A percentile compares a stretch with the other conserved stretches of the same genome.
These are phyloP conservation scores for Eulemur coronatus DNA, from an alignment of 2,797 vertebrate species.

Conservation along the genomic window DNA sequence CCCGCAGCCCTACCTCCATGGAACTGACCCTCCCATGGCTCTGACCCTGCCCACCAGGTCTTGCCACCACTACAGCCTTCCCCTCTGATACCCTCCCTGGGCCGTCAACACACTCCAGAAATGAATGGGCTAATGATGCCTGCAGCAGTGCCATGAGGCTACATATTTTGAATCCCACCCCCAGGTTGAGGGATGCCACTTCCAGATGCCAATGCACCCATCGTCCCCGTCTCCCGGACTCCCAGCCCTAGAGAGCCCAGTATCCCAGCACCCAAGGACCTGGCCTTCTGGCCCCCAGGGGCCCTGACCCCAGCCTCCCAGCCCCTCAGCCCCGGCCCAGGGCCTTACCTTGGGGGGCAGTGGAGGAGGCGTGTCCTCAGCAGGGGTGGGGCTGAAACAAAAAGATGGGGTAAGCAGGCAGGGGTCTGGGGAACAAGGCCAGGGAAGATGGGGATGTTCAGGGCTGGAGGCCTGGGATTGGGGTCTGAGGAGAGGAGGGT, in stretches of 20 bases:
- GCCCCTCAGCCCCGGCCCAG: neutral
- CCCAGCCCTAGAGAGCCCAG: neutral
- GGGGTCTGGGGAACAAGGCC: neutral
- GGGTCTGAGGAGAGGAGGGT: neutral
- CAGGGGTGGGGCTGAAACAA: slow-evolving; percentile 78
- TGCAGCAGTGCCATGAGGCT: neutral
- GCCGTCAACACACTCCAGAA: neutral
- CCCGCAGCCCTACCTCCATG: neutral
- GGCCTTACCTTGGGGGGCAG: slow-evolving; percentile 93
- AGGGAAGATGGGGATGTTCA: neutral
- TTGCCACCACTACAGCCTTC: neutral
- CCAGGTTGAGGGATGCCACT: neutral
- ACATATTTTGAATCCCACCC: neutral
- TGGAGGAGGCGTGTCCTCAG: slow-evolving; percentile 87
- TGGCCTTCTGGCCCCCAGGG: neutral
- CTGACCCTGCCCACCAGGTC: neutral
- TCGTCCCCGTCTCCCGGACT: neutral
- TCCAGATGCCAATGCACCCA: neutral
- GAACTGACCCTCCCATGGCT: neutral
- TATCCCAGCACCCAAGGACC: neutral
- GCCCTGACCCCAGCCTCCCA: neutral
- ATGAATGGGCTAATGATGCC: neutral
- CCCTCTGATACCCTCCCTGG: neutral
- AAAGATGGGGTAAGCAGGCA: neutral
- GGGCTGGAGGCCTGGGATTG: neutral